Base-by-base conservation (phyloP, 2,888 invertebrate genomes). In the Nomada flava region DNA sequence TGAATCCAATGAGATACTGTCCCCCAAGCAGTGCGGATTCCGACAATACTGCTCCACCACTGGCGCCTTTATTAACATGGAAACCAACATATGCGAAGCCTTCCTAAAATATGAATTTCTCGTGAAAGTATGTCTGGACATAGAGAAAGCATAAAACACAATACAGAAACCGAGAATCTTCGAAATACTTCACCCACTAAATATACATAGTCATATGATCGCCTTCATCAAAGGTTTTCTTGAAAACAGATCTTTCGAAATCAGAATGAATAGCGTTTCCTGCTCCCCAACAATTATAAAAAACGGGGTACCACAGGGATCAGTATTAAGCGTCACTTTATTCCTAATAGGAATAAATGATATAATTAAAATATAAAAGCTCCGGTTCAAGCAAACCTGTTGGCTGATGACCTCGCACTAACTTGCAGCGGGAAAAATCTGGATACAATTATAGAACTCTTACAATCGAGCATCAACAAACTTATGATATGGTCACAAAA, bases 181-280 rank as follows among this genome's bases (percentile, higher is more conserved):
- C 20, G 20, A 20, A 20, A 20, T 20, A 20, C 20, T 20, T 20
- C 20, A 20, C 20, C 20, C 20, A 20, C 20, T 20, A 20, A 20
- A 20, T 20, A 20, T 20, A 20, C 20, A 20, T 20, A 20, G 20
- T 20, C 20, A 20, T 20, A 20, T 20, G 20, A 23, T 44, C 79
- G 79, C 76, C 68, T 86, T 84, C 2, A 26, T 26, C 26, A 26
- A 26, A 26, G 26, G 26, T 26, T 26, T 26, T 26, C 26, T 26
- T 26, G 26, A 26, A 26, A 26, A 26, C 26, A 26, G 26, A 26
- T 26, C 26, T 26, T 26, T 26, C 26, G 26, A 26, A 26, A 2
- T 26, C 26, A 26, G 26, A 26, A 2, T 26, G 26, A 26, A 26
- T 26, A 26, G 26, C 2, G 26, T 2, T 26, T 26, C 0, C 26